Percentiles rank a stretch among this genome's conserved stretches.
Evolutionary conservation across 2,797 vertebrate species (phyloP).

Genomic region (Chromis chromis): DNA sequence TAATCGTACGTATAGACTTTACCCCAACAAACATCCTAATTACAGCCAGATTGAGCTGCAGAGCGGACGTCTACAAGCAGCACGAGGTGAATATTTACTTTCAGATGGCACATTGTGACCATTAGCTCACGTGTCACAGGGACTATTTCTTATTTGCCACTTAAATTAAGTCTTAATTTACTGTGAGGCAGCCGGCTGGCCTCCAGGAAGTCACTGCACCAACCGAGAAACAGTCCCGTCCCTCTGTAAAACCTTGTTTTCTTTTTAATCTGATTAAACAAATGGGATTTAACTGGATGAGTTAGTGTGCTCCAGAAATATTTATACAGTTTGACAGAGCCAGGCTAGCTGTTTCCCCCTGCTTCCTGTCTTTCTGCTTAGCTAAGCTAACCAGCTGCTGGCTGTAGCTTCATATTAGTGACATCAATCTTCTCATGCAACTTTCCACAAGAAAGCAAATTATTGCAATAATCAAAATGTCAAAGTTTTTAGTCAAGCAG

Average conservation of each 20-base stretch:
- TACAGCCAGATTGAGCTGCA: not conserved
- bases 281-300: not conserved
- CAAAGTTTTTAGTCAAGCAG: too few species aligned
- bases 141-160: not conserved
- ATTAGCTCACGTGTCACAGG: slow-evolving; percentile 1
- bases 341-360: too few species aligned
- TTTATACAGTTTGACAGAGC: too few species aligned
- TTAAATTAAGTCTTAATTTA: not conserved
- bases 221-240: too few species aligned
- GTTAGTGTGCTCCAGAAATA: not conserved
- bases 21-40: slow-evolving; percentile 14
- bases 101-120: not conserved
- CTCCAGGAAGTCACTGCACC: not conserved
- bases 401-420: too few species aligned
- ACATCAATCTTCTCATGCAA: too few species aligned
- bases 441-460: too few species aligned
- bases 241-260: too few species aligned
- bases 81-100: not conserved
- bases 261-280: not conserved
- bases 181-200: not conserved
- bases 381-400: too few species aligned
- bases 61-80: not conserved
- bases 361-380: too few species aligned
- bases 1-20: slow-evolving; percentile 19
- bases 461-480: too few species aligned